phyloP scores from a whole-genome alignment of 2,113 vertebrate genomes.

The Nothocercus nigrocapillus region DNA sequence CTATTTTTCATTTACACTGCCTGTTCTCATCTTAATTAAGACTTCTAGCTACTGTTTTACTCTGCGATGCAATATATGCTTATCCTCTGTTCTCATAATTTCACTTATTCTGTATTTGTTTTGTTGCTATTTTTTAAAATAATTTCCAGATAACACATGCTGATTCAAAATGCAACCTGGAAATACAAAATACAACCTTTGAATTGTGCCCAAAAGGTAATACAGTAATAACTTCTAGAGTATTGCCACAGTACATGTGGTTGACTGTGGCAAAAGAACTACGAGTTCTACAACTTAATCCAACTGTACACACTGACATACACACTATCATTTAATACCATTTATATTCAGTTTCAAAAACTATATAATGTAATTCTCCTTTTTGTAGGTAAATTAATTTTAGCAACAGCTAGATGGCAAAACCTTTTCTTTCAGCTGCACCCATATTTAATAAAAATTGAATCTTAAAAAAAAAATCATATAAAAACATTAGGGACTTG shows the following conservation, averaged over 20 bases:
- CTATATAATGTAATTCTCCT: not conserved
- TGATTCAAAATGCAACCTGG: not conserved
- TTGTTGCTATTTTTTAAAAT: not conserved
- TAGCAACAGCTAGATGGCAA: not conserved
- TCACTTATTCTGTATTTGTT: not conserved
- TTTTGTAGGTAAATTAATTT: not conserved
- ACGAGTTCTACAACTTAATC: not conserved
- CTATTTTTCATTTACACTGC: conserved; percentile 28
- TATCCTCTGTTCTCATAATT: not conserved
- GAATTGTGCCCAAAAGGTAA: not conserved
- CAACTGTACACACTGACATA: not conserved
- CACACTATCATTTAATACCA: not conserved
- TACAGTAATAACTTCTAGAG: not conserved
- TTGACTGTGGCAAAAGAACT: not conserved
- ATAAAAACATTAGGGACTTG: not conserved
- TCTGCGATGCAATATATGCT: not conserved
- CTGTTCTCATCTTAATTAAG: conserved; percentile 35
- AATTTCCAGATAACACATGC: not conserved
- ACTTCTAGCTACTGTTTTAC: not conserved
- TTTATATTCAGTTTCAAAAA: not conserved
- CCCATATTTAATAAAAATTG: not conserved
- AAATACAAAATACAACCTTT: not conserved
- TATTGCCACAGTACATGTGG: not conserved
- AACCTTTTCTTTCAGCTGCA: not conserved
- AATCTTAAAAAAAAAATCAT: not conserved